These are phyloP conservation scores for Grus americana DNA, from an alignment of 2,113 vertebrate species.

Conservation along the genomic window DNA sequence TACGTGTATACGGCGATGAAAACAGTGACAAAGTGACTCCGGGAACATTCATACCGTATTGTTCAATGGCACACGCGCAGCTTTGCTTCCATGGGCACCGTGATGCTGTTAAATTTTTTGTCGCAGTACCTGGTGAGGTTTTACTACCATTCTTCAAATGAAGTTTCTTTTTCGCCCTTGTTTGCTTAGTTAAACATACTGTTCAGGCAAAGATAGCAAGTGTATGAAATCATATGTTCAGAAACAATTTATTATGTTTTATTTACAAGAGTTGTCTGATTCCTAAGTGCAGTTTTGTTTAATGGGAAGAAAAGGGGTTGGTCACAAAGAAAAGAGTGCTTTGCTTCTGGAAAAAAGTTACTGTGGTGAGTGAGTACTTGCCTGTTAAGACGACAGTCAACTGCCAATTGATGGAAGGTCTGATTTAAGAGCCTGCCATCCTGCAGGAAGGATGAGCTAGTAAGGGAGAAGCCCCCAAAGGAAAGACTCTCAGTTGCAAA, in stretches of 20 bases:
- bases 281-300: background rate
- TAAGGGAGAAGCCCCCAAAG: background rate
- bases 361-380: background rate
- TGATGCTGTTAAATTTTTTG: conserved; percentile 98
- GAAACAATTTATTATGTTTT: background rate
- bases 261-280: background rate
- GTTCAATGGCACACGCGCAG: conserved; percentile 97
- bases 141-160: background rate
- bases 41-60: conserved; percentile 92
- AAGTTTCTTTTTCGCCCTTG: background rate
- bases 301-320: background rate
- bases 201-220: background rate
- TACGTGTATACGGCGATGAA: conserved; percentile 93
- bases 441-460: background rate
- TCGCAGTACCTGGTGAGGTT: conserved; percentile 90
- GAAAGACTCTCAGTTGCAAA: background rate
- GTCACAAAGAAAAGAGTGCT: background rate
- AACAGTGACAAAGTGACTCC: conserved; percentile 94
- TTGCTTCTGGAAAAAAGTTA: background rate
- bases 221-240: background rate
- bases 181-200: background rate
- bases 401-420: background rate
- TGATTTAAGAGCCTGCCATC: background rate
- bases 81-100: conserved; percentile 97
- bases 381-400: background rate